Evolutionary conservation across 2,888 invertebrate genomes (phyloP).

Genomic region (Gymnocheta viridis): DNA sequence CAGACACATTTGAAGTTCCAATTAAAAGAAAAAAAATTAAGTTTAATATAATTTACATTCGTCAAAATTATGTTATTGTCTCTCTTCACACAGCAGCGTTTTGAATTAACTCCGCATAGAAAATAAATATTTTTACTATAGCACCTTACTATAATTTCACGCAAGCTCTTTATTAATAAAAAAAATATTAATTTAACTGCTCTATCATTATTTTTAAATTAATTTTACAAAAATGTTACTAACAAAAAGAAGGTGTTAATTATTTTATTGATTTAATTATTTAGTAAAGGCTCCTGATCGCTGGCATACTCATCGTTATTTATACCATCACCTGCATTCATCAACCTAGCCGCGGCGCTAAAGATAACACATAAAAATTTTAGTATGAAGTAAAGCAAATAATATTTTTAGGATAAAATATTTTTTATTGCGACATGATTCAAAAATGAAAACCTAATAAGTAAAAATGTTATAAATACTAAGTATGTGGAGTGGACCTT

Average conservation of each 20-base stretch:
- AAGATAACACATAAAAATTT: constrained; percentile 23
- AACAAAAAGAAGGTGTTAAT: background rate
- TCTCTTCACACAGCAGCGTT: background rate
- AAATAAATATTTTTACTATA: background rate
- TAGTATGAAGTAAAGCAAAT: background rate
- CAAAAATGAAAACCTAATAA: background rate
- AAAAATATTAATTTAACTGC: background rate
- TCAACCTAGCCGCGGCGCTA: constrained; percentile 58
- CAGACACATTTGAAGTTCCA: too few species aligned
- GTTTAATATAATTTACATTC: too few species aligned
- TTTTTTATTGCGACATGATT: background rate
- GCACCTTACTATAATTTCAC: background rate
- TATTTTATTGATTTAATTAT: constrained; percentile 68
- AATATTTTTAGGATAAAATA: background rate
- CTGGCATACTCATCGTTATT: constrained; percentile 73
- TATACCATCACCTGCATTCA: constrained; percentile 64
- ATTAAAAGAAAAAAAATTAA: too few species aligned
- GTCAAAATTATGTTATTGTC: background rate
- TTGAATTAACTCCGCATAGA: background rate
- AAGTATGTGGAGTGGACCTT: too few species aligned
- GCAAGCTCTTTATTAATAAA: background rate
- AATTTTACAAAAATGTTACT: background rate
- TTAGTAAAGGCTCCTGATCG: constrained; percentile 75
- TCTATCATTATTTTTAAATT: constrained; percentile 1
- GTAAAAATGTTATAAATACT: background rate